Base-by-base conservation (phyloP, 1,140 invertebrate genomes). In the Zelostemma sp. region DNA sequence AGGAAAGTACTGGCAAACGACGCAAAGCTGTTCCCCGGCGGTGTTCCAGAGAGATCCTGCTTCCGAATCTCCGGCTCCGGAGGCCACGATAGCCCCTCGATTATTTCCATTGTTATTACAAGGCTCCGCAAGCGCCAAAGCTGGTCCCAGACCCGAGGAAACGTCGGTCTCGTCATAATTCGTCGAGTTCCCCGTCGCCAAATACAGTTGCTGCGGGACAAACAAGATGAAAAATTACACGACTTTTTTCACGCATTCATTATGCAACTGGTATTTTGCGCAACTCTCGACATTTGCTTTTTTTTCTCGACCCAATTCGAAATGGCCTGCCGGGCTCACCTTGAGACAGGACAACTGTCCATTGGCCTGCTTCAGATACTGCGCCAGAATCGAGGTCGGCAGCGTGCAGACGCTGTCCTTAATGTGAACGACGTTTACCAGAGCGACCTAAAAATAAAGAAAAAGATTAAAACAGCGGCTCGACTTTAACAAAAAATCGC, bases 291-390 rank as follows among this genome's bases (percentile, higher is more conserved):
- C 21, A 25, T 25, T 25, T 25, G n/a, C n/a, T n/a, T n/a, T n/a
- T n/a, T n/a, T n/a, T n/a, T n/a, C n/a, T n/a, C n/a, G n/a, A n/a
- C n/a, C n/a, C n/a, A n/a, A n/a, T n/a, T n/a, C n/a, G n/a, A n/a
- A n/a, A n/a, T n/a, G n/a, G n/a, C n/a, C n/a, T n/a, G n/a, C 25
- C 8, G 25, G 25, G 8, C 74, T 86, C 84, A 93, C 92, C 88
- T 94, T 93, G 46, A 94, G 86, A 82, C 91, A 93, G 41, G 92
- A 93, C 41, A 93, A 86, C 80, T 93, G 91, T 33, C 93, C 92
- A 73, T 92, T 93, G 12, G 92, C 91, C 82, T 93, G 91, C 80
- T 94, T 94, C 16, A 93, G 85, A 82, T 93, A 93, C 81, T 93
- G 92, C 16, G 92, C 91, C 60, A 93, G 86, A 72, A 93, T 90